Conservation (phyloP, 1,140 invertebrate species). For the Calliphora vicina region DNA sequence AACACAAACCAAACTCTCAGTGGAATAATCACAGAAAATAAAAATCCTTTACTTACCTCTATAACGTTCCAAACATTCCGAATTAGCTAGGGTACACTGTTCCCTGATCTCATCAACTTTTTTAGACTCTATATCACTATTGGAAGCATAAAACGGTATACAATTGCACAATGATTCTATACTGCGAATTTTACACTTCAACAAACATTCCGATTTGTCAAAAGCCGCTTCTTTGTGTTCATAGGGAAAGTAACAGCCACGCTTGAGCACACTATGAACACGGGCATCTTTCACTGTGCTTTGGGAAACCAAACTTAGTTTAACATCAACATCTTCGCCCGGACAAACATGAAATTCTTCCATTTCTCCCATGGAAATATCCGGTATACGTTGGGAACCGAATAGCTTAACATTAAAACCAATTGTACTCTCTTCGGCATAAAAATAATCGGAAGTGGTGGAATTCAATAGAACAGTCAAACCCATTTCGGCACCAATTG, state of each 20-base stretch:
- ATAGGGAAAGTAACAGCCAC: constrained; percentile 31
- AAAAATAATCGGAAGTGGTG: constrained; percentile 19
- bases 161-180: constrained; percentile 22
- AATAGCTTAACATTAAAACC: constrained; percentile 27
- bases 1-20: neutral
- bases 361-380: constrained; percentile 10
- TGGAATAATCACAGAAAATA: neutral
- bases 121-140: neutral
- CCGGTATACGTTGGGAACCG: neutral
- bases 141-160: constrained; percentile 22
- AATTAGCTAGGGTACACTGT: constrained; percentile 11
- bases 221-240: neutral
- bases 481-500: neutral
- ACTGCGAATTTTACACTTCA: constrained; percentile 21
- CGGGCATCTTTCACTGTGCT: neutral
- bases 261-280: neutral
- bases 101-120: neutral
- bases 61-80: constrained; percentile 34
- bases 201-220: constrained; percentile 21
- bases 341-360: constrained; percentile 2
- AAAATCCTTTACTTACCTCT: neutral
- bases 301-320: neutral
- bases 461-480: neutral
- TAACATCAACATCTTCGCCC: neutral
- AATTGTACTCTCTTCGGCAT: neutral